These are phyloP conservation scores for Enteromius fasciolatus DNA, from an alignment of 2,797 vertebrate genomes.

Conservation along the genomic window DNA sequence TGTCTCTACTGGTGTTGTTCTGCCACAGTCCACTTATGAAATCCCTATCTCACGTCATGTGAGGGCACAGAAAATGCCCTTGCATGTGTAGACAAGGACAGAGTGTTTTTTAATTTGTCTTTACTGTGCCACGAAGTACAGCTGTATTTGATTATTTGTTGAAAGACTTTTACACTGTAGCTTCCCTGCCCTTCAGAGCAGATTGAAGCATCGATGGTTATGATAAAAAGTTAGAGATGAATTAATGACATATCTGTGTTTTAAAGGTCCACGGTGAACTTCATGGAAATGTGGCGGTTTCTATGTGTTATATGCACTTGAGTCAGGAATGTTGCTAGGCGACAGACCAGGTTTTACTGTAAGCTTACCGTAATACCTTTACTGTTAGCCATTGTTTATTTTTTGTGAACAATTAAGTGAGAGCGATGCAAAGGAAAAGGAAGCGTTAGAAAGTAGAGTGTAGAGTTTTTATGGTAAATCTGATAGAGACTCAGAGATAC, in stretches of 20 bases:
- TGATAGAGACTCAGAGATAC: neutral
- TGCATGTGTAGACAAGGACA: slow-evolving; percentile 16
- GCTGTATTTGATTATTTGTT: slow-evolving; percentile 14
- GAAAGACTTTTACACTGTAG: slow-evolving; percentile 24
- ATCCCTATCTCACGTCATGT: slow-evolving; percentile 7
- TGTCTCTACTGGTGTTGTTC: neutral
- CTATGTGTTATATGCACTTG: slow-evolving; percentile 1
- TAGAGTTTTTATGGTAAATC: neutral
- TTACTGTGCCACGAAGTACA: neutral
- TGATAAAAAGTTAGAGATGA: slow-evolving; percentile 1
- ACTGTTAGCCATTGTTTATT: neutral
- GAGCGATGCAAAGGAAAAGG: neutral
- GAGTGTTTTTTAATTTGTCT: neutral
- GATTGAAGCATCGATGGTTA: slow-evolving; percentile 7
- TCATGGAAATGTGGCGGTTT: slow-evolving; percentile 17
- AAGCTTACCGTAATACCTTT: neutral
- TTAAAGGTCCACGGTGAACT: slow-evolving; percentile 19
- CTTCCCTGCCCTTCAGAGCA: neutral
- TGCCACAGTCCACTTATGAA: neutral
- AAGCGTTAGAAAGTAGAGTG: neutral
- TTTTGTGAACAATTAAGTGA: neutral
- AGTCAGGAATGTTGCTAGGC: slow-evolving; percentile 48
- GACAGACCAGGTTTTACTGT: slow-evolving; percentile 31
- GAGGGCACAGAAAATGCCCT: neutral
- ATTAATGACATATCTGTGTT: slow-evolving; percentile 4